phyloP scores from a whole-genome alignment of 2,113 vertebrate species.

The Ciconia stormi region DNA sequence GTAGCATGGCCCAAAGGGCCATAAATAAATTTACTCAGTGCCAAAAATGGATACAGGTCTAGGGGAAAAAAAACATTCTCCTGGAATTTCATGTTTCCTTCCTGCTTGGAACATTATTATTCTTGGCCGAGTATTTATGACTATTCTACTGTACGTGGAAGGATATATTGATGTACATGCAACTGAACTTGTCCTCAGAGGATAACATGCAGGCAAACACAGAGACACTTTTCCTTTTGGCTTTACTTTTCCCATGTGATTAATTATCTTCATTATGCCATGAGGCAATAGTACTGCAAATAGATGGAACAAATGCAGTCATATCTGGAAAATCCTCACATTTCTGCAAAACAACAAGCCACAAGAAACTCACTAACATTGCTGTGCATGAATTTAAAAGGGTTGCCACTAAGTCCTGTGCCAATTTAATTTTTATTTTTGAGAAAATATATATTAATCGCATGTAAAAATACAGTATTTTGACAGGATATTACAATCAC shows the following conservation, averaged over 20 bases:
- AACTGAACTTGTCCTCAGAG: neutral
- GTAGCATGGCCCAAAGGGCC: neutral
- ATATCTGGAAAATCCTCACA: neutral
- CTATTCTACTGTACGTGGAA: neutral
- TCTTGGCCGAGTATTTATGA: neutral
- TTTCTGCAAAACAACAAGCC: neutral
- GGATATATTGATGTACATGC: neutral
- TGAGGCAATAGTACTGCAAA: constrained; percentile 22
- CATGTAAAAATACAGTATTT: neutral
- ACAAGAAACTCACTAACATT: neutral
- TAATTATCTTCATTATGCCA: constrained; percentile 24
- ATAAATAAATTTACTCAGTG: constrained; percentile 14
- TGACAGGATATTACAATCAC: neutral
- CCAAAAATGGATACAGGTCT: neutral
- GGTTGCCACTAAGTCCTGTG: neutral
- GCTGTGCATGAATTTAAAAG: neutral
- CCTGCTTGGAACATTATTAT: constrained; percentile 5
- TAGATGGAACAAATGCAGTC: constrained; percentile 21
- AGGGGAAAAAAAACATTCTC: neutral
- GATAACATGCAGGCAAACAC: neutral
- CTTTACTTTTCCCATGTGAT: neutral
- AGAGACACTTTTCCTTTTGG: constrained; percentile 2
- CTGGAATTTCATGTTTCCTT: constrained; percentile 39
- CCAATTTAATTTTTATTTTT: neutral
- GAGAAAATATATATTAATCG: neutral